phyloP scores from a whole-genome alignment of 2,888 invertebrate species.

The Tetranychus truncatus region DNA sequence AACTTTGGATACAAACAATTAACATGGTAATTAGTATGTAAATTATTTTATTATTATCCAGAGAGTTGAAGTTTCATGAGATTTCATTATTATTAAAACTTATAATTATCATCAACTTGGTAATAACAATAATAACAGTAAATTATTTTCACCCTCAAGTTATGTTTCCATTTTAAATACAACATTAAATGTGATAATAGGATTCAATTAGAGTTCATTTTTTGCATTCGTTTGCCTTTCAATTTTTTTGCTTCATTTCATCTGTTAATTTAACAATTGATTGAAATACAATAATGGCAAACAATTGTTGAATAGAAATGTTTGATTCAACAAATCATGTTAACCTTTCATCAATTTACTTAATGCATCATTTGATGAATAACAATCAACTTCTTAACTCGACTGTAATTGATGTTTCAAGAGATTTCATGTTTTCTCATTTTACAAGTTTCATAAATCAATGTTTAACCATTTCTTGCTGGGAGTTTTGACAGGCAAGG shows the following conservation, averaged over 20 bases:
- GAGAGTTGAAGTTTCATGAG: background rate
- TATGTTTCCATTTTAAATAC: too few species aligned
- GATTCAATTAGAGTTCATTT: too few species aligned
- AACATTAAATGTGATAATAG: too few species aligned
- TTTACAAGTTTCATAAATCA: too few species aligned
- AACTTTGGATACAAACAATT: background rate
- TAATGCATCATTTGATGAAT: background rate
- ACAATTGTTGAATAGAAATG: too few species aligned
- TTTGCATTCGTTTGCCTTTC: too few species aligned
- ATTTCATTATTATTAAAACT: background rate
- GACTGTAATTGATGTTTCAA: background rate
- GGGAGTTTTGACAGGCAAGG: too few species aligned
- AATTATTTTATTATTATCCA: background rate
- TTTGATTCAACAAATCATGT: background rate
- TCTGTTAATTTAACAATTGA: too few species aligned
- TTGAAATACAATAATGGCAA: too few species aligned
- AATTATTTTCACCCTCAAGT: too few species aligned
- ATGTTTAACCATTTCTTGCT: too few species aligned
- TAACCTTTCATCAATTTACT: background rate
- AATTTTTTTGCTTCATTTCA: too few species aligned
- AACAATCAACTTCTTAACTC: background rate
- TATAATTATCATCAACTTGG: background rate
- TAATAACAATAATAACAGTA: background rate
- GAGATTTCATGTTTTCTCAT: background rate
- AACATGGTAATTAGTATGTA: background rate